phyloP scores from a whole-genome alignment of 2,113 vertebrate species.

The Oenanthe melanoleuca region DNA sequence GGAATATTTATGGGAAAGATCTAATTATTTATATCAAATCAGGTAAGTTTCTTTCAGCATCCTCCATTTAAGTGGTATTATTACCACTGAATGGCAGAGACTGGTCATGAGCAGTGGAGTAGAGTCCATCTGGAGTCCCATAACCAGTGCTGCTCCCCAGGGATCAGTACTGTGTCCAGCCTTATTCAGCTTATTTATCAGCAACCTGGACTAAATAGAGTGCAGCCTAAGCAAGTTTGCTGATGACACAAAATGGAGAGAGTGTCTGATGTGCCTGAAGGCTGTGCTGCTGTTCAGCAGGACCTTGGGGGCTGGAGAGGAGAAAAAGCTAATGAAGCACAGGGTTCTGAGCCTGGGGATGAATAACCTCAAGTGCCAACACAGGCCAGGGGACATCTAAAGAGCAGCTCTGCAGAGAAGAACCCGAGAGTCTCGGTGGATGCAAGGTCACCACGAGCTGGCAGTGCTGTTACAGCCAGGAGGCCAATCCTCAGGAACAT shows the following conservation, averaged over 20 bases:
- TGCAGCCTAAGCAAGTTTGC: not conserved
- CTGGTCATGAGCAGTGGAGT: not conserved
- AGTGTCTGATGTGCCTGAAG: not conserved
- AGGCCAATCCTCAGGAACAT: not conserved
- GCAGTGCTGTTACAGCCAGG: not conserved
- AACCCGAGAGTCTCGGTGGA: accelerated
- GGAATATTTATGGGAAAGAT: not conserved
- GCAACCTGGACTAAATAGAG: not conserved
- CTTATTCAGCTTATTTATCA: not conserved
- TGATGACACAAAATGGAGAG: not conserved
- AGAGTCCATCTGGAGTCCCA: not conserved
- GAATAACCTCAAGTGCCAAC: not conserved
- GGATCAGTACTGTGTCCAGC: no score
- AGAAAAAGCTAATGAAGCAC: accelerated
- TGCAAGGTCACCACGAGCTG: not conserved
- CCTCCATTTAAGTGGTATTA: not conserved
- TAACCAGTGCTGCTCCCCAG: not conserved
- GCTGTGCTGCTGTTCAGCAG: not conserved
- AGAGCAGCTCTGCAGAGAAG: not conserved
- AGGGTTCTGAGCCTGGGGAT: not conserved
- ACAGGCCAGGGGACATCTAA: no score
- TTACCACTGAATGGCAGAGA: not conserved
- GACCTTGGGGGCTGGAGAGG: not conserved
- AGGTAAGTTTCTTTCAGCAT: not conserved
- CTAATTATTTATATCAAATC: not conserved